Base-by-base conservation (phyloP, 2,888 invertebrate species). In the Cerastis rubricosa region DNA sequence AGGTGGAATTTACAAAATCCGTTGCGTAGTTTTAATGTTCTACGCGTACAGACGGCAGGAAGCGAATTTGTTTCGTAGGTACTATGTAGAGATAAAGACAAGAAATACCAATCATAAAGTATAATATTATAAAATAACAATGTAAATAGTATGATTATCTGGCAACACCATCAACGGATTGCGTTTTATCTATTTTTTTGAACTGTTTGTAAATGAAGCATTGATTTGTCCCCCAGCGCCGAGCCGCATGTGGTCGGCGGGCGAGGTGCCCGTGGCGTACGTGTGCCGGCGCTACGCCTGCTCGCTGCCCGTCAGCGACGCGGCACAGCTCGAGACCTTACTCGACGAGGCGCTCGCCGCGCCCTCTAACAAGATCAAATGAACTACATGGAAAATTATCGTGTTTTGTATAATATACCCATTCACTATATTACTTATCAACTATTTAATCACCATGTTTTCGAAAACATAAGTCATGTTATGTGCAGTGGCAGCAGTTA, bases 221-320 rank as follows among this genome's bases (percentile, higher is more conserved):
- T 19, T 19, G 9, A 11, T 6, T 35, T 63, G 35, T 64, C n/a
- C 72, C 74, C 3, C 87, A 94, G 96, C 97, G 76, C 90, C 97
- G 14, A 93, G 96, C 74, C 97, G 97, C 70, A 96, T 97, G 89
- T 95, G 97, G 69, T 95, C 97, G 8, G 93, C 97, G 0, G 97
- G 97, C 45, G 98, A 97, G 43, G 97, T 97, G 73, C 97, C 98
- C 0, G 97, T 98, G 0, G 98, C 98, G 40, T 98, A 98, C 92
- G 98, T 98, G n/a, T 98, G 98, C 91, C 97, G 98, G 11, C 97
- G 98, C 87, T 98, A 97, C 92, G 97, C 98, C 2, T 98, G 98
- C 93, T 97, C 98, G 9, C 94, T 98, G 73, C 98, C 98, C 4
- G 98, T 98, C 67, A 98, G 97, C 0, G 97, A 97, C 72, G 97